These are phyloP conservation scores for Eidolon dupreanum DNA, from an alignment of 2,797 vertebrate species.

Conservation along the genomic window DNA sequence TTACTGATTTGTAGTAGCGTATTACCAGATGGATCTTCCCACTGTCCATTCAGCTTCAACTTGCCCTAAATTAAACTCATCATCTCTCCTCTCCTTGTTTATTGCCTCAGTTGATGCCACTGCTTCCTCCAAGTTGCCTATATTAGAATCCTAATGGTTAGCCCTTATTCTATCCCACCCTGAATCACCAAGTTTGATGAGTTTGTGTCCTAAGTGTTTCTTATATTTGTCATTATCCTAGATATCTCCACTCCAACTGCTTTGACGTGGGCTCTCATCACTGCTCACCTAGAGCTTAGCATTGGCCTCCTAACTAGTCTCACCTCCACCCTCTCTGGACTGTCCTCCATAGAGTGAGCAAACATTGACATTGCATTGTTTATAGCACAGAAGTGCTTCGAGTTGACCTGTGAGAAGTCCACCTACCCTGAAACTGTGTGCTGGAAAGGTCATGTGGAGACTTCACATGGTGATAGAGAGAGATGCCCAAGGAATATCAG, in stretches of 20 bases:
- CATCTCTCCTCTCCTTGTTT: background rate
- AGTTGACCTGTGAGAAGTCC: background rate
- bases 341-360: background rate
- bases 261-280: background rate
- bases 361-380: background rate
- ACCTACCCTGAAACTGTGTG: background rate
- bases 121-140: background rate
- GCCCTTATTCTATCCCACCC: background rate
- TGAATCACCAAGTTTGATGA: background rate
- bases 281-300: background rate
- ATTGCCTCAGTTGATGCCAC: background rate
- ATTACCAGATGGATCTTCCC: background rate
- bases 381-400: background rate
- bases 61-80: background rate
- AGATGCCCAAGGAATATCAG: background rate
- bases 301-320: background rate
- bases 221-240: background rate
- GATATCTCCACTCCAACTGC: background rate
- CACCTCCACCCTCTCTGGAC: background rate
- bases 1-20: too few species aligned
- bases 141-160: background rate
- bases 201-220: background rate
- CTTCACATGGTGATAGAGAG: background rate
- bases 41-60: background rate
- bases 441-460: background rate